Percentiles rank a stretch among this genome's conserved stretches.
Evolutionary conservation across 2,888 invertebrate genomes (phyloP).

Genomic region (Synanthedon tipuliformis): DNA sequence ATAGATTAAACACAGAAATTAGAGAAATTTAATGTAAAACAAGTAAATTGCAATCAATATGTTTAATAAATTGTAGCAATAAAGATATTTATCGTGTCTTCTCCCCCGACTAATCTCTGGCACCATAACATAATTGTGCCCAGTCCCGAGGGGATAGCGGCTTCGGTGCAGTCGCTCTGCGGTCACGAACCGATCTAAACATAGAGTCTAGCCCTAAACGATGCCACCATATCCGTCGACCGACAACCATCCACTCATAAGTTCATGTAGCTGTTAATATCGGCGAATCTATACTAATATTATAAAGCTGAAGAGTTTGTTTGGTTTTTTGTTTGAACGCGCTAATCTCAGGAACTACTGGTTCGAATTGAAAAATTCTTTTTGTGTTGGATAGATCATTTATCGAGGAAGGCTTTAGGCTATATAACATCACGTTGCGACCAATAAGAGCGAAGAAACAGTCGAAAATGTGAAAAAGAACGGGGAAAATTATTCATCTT

Average conservation of each 20-base stretch:
- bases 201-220: conserved; percentile 54
- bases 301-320: no score
- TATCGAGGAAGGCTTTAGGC: no score
- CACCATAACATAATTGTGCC: conserved; percentile 57
- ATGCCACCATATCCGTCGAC: conserved; percentile 58
- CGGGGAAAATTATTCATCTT: no score
- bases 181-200: conserved; percentile 62
- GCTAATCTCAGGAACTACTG: no score
- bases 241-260: conserved; percentile 30
- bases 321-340: no score
- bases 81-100: conserved; percentile 30
- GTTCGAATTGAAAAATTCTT: no score
- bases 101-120: conserved; percentile 43
- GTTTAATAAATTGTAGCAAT: conserved; percentile 30
- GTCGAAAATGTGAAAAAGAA: no score
- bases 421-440: no score
- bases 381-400: no score
- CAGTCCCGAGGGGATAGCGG: conserved; percentile 46
- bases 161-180: conserved; percentile 28
- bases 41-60: not conserved
- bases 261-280: not conserved
- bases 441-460: no score
- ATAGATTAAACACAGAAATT: not conserved
- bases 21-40: not conserved
- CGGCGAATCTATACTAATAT: no score